phyloP scores from a whole-genome alignment of 2,797 vertebrate genomes.

The Siniperca obscura region DNA sequence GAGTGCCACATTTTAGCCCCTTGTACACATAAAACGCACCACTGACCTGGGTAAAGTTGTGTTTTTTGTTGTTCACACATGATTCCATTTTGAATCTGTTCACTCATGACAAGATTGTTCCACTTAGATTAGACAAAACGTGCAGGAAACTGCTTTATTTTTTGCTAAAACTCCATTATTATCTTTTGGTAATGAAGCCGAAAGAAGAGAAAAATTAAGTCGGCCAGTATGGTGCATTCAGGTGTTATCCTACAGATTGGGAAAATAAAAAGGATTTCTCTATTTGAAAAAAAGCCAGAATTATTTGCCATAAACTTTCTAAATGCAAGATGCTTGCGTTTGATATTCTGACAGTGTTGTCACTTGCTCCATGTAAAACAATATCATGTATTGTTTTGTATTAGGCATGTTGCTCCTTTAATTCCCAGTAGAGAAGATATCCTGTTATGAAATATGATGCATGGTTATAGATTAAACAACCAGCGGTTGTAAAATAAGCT shows the following conservation, averaged over 20 bases:
- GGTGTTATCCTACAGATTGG: not conserved
- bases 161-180: not conserved
- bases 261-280: not conserved
- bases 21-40: not conserved
- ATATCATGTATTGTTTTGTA: not conserved
- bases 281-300: not conserved
- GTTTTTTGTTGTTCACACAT: accelerated
- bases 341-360: not conserved
- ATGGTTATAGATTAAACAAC: not conserved
- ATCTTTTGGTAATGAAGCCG: slow-evolving; percentile 1
- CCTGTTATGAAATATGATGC: not conserved
- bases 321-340: not conserved
- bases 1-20: not conserved
- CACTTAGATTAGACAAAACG: not conserved
- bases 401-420: not conserved
- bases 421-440: not conserved
- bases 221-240: not conserved
- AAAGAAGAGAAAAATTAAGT: not conserved
- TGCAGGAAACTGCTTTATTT: not conserved
- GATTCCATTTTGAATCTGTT: not conserved
- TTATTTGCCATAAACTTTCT: not conserved
- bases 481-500: not conserved
- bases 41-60: not conserved
- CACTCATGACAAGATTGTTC: not conserved
- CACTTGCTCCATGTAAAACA: not conserved